These are phyloP conservation scores for Charaxes varanes DNA, from an alignment of 1,140 invertebrate species.

Conservation along the genomic window DNA sequence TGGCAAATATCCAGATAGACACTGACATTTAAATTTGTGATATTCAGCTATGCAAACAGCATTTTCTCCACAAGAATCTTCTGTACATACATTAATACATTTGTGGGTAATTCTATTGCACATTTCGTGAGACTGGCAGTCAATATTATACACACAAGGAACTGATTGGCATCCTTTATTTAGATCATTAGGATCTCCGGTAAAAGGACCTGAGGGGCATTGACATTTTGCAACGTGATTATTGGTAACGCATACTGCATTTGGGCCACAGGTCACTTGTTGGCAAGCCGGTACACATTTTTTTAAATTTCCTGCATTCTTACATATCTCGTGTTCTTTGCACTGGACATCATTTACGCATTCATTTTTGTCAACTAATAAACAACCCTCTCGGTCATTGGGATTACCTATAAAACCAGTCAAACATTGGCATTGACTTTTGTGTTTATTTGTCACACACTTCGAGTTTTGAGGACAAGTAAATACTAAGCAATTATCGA, in stretches of 20 bases:
- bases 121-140: constrained; percentile 84
- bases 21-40: constrained; percentile 87
- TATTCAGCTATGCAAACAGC: constrained; percentile 91
- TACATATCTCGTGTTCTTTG: constrained; percentile 85
- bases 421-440: constrained; percentile 86
- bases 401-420: constrained; percentile 90
- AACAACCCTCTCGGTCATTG: constrained; percentile 90
- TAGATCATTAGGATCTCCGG: constrained; percentile 87
- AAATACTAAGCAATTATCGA: constrained; percentile 83
- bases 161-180: constrained; percentile 84
- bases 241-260: constrained; percentile 88
- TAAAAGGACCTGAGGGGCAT: constrained; percentile 88
- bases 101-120: constrained; percentile 88
- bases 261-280: constrained; percentile 84
- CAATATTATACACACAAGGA: constrained; percentile 89
- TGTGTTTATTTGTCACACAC: constrained; percentile 84
- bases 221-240: constrained; percentile 92
- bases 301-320: constrained; percentile 58
- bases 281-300: constrained; percentile 86
- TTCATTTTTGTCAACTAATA: constrained; percentile 79
- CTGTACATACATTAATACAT: constrained; percentile 87
- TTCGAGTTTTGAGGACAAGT: constrained; percentile 89
- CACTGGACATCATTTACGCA: constrained; percentile 89
- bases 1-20: constrained; percentile 85
- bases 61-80: constrained; percentile 88